phyloP scores from a whole-genome alignment of 2,113 vertebrate species.

The Polypterus senegalus region DNA sequence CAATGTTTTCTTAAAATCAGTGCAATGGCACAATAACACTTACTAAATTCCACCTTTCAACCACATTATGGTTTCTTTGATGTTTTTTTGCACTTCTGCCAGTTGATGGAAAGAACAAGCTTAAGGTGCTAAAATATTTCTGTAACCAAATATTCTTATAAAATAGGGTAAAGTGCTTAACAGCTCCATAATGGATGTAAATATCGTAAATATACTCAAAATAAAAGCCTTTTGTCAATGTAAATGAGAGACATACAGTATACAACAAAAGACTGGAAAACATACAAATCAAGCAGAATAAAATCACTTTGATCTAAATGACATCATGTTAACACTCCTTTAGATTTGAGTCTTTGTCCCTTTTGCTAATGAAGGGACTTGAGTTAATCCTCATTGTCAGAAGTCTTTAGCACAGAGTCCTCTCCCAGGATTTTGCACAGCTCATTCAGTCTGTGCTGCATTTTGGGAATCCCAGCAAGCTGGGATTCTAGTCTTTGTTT shows the following conservation, averaged over 20 bases:
- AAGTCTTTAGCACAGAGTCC: conserved; percentile 86
- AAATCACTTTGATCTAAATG: neutral
- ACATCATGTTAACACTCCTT: neutral
- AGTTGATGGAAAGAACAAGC: no score
- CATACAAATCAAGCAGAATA: neutral
- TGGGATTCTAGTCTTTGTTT: conserved; percentile 92
- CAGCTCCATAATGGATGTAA: neutral
- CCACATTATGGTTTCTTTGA: neutral
- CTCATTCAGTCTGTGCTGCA: conserved; percentile 91
- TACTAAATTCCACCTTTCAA: no score
- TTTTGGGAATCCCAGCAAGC: conserved; percentile 89
- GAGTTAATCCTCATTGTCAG: conserved; percentile 25
- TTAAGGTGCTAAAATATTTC: neutral
- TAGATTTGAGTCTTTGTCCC: neutral
- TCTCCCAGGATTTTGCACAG: conserved; percentile 92
- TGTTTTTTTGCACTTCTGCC: neutral
- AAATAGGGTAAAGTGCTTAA: neutral
- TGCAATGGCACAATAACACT: no score
- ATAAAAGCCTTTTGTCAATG: no score
- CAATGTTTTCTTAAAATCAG: no score
- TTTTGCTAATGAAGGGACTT: neutral
- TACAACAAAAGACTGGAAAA: neutral
- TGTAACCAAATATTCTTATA: neutral
- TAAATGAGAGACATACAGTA: no score
- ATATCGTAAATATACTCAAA: neutral